Evolutionary conservation across 2,888 invertebrate genomes (phyloP).

Genomic region (Sarcophaga subvicina): DNA sequence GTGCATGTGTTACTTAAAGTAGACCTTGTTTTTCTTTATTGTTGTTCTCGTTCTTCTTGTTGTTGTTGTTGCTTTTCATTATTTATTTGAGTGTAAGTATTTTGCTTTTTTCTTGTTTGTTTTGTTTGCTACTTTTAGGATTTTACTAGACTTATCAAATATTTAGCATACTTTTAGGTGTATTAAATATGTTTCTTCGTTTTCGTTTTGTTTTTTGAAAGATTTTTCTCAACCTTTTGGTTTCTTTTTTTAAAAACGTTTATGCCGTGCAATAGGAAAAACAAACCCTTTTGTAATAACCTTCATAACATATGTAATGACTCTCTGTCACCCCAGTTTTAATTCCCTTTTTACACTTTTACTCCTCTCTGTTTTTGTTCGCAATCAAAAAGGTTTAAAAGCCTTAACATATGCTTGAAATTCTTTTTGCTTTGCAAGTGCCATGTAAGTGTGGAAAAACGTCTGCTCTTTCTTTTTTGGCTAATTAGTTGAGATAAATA

Average conservation of each 20-base stretch:
- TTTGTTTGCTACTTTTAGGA: neutral
- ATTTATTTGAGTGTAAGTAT: neutral
- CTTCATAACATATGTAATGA: constrained; percentile 31
- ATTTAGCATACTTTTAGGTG: constrained; percentile 79
- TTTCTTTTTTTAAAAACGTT: constrained; percentile 35
- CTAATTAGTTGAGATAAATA: neutral
- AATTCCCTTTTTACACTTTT: neutral
- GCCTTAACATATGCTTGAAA: constrained; percentile 12
- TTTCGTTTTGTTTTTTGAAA: neutral
- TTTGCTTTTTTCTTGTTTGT: constrained; percentile 18
- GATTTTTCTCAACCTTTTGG: neutral
- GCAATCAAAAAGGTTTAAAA: neutral
- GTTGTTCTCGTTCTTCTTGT: neutral
- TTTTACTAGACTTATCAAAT: constrained; percentile 75
- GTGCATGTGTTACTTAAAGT: constrained; percentile 51
- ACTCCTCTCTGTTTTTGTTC: neutral
- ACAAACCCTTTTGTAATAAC: constrained; percentile 25
- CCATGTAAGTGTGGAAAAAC: too few relatives aligned
- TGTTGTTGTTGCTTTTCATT: neutral
- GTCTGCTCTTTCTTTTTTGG: neutral
- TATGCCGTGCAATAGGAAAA: neutral
- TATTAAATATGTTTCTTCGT: constrained; percentile 72
- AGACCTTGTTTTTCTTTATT: constrained; percentile 55
- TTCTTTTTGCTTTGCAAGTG: neutral
- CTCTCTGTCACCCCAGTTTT: neutral